phyloP scores from a whole-genome alignment of 2,888 invertebrate genomes.

The Ormyrus rosae region DNA sequence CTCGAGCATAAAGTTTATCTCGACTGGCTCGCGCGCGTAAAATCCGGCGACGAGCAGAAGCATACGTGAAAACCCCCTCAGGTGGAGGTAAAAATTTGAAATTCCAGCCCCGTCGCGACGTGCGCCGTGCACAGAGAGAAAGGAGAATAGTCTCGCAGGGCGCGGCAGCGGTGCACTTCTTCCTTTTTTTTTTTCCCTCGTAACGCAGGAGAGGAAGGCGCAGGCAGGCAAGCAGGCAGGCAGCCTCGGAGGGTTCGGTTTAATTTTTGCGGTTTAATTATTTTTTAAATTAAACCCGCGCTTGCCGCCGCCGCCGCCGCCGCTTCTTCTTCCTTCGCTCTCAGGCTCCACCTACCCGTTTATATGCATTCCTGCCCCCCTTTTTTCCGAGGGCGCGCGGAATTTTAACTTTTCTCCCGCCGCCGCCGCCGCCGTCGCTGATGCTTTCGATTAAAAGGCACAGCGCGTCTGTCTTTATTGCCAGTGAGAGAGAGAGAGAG shows the following conservation, averaged over 20 bases:
- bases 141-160: neutral
- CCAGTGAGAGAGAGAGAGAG: too few species aligned
- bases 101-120: neutral
- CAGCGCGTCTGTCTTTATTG: too few species aligned
- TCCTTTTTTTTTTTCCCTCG: too few species aligned
- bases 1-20: too few species aligned
- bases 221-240: too few species aligned
- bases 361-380: constrained; percentile 7
- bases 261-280: constrained; percentile 73
- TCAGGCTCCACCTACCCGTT: constrained; percentile 8
- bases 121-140: neutral
- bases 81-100: constrained; percentile 18
- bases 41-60: neutral
- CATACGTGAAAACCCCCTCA: neutral
- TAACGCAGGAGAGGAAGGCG: constrained; percentile 11
- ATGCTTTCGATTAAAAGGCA: constrained; percentile 44
- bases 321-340: constrained; percentile 15
- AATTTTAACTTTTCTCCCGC: constrained; percentile 37
- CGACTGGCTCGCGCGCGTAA: too few species aligned
- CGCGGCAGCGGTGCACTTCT: neutral
- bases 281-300: constrained; percentile 72
- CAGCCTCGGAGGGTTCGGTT: constrained; percentile 57
- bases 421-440: neutral
- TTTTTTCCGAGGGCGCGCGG: constrained; percentile 37
- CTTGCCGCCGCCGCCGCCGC: constrained; percentile 25